These are phyloP conservation scores for Danio rerio DNA, from an alignment of 2,113 vertebrate species.

Conservation along the genomic window DNA sequence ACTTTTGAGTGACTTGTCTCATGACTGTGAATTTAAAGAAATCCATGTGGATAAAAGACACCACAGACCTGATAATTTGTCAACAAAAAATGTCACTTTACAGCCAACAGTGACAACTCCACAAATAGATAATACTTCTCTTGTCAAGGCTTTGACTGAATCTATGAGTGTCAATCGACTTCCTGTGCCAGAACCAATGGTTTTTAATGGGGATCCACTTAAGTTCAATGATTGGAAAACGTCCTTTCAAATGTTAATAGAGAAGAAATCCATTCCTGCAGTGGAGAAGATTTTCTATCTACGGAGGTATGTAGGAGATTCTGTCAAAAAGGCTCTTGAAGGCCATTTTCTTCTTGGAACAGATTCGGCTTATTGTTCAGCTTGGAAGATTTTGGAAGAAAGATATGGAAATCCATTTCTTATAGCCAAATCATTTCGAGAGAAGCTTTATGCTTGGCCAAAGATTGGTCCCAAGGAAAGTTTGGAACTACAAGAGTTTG, in stretches of 20 bases:
- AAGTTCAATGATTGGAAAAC: slow-evolving; percentile 51
- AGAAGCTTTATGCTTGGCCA: no score
- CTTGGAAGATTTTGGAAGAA: slow-evolving; percentile 44
- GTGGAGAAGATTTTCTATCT: no score
- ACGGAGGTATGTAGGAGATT: slow-evolving; percentile 38
- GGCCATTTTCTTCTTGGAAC: slow-evolving; percentile 49
- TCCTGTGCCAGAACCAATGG: slow-evolving; percentile 49
- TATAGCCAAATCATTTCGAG: slow-evolving; percentile 23
- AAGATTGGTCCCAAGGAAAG: not conserved
- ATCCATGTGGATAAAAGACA: no score
- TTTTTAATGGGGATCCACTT: slow-evolving; percentile 52
- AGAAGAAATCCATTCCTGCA: slow-evolving; percentile 43
- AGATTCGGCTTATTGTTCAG: slow-evolving; percentile 44
- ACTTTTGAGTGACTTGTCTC: no score
- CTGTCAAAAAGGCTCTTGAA: slow-evolving; percentile 40
- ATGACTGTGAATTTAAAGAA: no score
- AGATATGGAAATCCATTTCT: slow-evolving; percentile 49
- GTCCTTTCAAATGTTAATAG: slow-evolving; percentile 49
- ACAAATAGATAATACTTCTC: not conserved
- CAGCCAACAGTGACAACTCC: no score
- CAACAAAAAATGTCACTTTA: no score
- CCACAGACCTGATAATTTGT: no score
- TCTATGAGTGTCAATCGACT: slow-evolving; percentile 41
- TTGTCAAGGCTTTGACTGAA: slow-evolving; percentile 15
- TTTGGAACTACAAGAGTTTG: slow-evolving; percentile 44